Percentiles rank a stretch among this genome's conserved stretches.
phyloP scores from a whole-genome alignment of 2,797 vertebrate species.

The Otolemur crassicaudatus region DNA sequence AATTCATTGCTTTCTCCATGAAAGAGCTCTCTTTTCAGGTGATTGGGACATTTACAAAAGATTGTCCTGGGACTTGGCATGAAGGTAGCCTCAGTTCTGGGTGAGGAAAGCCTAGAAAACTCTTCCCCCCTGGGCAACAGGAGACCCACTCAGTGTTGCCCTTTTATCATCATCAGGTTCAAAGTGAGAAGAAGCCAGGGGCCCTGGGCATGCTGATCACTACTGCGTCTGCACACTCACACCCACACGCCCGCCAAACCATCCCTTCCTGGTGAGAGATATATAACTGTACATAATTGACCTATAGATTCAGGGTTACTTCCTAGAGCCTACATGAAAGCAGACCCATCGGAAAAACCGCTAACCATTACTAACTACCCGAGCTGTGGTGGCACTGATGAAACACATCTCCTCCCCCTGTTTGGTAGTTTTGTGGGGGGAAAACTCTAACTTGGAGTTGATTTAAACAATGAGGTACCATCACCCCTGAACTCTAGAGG shows the following conservation, averaged over 20 bases:
- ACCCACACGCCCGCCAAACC: background rate
- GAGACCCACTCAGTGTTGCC: background rate
- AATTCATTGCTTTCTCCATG: background rate
- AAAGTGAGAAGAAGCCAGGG: background rate
- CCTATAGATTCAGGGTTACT: background rate
- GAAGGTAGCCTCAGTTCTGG: background rate
- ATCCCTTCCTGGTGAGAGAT: background rate
- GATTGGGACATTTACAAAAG: background rate
- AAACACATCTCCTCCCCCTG: no score
- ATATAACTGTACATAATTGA: no score
- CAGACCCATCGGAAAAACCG: background rate
- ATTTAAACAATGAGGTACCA: background rate
- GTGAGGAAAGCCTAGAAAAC: background rate
- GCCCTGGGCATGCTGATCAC: background rate
- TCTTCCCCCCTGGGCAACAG: background rate
- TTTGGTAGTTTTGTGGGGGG: background rate
- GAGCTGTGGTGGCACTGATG: rapidly evolving
- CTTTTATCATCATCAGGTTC: background rate
- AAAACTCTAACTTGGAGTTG: background rate
- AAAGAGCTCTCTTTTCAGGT: background rate
- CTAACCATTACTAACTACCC: background rate
- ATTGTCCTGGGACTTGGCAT: background rate
- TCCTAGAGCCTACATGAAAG: background rate
- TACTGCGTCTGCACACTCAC: rapidly evolving
- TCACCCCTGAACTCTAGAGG: background rate